Base-by-base conservation (phyloP, 2,888 invertebrate species). In the Anoplius nigerrimus region DNA sequence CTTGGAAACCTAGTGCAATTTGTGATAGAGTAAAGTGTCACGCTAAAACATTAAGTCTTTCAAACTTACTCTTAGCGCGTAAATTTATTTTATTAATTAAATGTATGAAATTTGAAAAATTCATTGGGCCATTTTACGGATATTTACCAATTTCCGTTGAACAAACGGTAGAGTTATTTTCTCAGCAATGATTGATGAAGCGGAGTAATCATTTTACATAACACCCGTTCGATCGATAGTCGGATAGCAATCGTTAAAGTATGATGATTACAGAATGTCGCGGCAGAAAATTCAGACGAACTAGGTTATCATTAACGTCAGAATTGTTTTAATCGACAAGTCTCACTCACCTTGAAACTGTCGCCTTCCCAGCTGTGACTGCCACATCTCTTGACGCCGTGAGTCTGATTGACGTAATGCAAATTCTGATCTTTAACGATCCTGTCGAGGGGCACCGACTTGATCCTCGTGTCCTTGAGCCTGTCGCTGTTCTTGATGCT, bases 301-400 rank as follows among this genome's bases (percentile, higher is more conserved):
- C 4, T 6, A 2, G 8, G 11, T 2, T 6, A 34, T 34, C 34
- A 11, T n/a, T 13, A 34, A 34, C 34, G 51, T 13, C 18, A 13
- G 11, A 2, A 24, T 34, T 34, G 1, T 48, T 6, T 18, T 48
- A 1, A 1, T 5, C 48, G 48, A 48, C 20, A 8, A 15, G 48
- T 46, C 18, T 48, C n/a, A 20, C 73, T 72, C 66, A 88, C 88
- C 83, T 88, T 88, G 45, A 73, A 75, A 62, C 90, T 90, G 59
- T 92, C 92, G 0, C 89, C 91, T 82, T 93, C 93, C 90, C 91
- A 91, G 1, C 92, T 92, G 62, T 91, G 90, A 15, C 92, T 92
- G 0, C 92, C 92, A 58, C 91, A 91, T 15, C 94, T 89, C 83
- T 94, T 94, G 0, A 92, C 80, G 0, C 92, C 93, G 72, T 92